Percentiles rank a stretch among this genome's conserved stretches.
Conservation (phyloP, 2,113 vertebrate genomes). For the Gopherus flavomarginatus region DNA sequence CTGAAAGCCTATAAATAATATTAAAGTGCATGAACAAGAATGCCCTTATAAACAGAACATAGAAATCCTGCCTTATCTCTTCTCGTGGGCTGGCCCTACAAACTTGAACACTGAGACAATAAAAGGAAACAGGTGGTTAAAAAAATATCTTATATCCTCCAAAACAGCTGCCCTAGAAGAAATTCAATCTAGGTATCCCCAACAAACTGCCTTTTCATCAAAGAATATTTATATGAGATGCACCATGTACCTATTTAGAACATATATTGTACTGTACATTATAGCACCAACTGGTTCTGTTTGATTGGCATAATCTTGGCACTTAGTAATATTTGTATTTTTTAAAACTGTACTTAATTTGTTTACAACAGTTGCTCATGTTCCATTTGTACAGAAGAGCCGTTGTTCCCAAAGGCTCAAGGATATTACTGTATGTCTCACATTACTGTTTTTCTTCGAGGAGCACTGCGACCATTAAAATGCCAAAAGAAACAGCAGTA, state of each 20-base stretch:
- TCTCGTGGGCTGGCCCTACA: constrained; percentile 54
- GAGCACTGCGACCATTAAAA: constrained; percentile 46
- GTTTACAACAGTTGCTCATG: constrained; percentile 80
- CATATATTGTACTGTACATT: constrained; percentile 73
- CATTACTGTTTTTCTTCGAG: constrained; percentile 58
- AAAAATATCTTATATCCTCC: constrained; percentile 79
- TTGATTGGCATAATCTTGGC: constrained; percentile 78
- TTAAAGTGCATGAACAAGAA: constrained; percentile 70
- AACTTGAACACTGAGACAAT: constrained; percentile 70
- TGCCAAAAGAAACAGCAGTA: constrained; percentile 51
- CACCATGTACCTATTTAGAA: constrained; percentile 72
- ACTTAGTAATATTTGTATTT: constrained; percentile 77
- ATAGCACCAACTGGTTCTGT: constrained; percentile 71
- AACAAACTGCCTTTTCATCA: constrained; percentile 82
- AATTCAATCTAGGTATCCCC: constrained; percentile 86
- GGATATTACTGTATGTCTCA: constrained; percentile 46
- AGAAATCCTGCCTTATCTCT: constrained; percentile 69
- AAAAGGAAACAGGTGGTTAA: constrained; percentile 86
- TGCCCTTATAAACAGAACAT: constrained; percentile 63
- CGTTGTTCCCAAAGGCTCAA: constrained; percentile 55
- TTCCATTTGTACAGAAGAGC: constrained; percentile 72
- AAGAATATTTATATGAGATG: constrained; percentile 65
- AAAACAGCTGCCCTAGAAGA: constrained; percentile 85
- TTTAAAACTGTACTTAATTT: constrained; percentile 75
- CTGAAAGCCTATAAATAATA: constrained; percentile 76